Base-by-base conservation (phyloP, 2,797 vertebrate genomes). In the Geotria australis region DNA sequence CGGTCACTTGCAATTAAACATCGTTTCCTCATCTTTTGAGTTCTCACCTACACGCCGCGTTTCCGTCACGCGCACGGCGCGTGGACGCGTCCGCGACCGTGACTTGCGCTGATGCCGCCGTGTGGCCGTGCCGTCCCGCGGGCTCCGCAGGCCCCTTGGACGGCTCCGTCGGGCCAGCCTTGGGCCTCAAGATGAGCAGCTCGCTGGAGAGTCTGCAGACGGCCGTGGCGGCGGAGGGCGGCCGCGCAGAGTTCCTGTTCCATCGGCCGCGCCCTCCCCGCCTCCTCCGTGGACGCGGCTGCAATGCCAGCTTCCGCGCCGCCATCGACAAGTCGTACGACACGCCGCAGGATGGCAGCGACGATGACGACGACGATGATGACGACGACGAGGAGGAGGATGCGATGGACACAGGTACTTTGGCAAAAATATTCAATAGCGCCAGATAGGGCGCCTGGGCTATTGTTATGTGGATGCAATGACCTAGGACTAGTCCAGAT, bases 301-400 rank as follows among this genome's bases (percentile, higher is more conserved):
- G 84, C 65, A 94, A 91, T 0, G 85, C 94, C 67, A 98, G 86
- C 69, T 96, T 95, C 74, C 67, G 85, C 59, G 83, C 88, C 2
- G 86, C 88, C 56, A 95, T 95, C 48, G 85, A 96, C 70, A 89
- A 94, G 62, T 96, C 89, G 3, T 96, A 95, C 0, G 88, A 96
- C 4, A 85, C 81, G 2, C 88, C 88, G 0, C 75, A 83, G 12
- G 80, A 80, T 38, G 24, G 24, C 24, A 38, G 24, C 24, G 24
- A 38, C 24, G 24, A 38, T 38, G 24, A 38, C 24, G 24, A 38
- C 38, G 24, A 38, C 38, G 24, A 38, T 24, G 24, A 55, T 55
- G 51, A 45, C 38, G 45, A 55, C 9, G 51, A 55, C 24, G 51
- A 55, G 24, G 51, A n/a, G 51, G 51, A 55, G n/a, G 51, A 55